Evolutionary conservation across 1,140 invertebrate genomes (phyloP), one percentile per base, ranked within the genome.

Genomic region (Sitophilus oryzae): DNA sequence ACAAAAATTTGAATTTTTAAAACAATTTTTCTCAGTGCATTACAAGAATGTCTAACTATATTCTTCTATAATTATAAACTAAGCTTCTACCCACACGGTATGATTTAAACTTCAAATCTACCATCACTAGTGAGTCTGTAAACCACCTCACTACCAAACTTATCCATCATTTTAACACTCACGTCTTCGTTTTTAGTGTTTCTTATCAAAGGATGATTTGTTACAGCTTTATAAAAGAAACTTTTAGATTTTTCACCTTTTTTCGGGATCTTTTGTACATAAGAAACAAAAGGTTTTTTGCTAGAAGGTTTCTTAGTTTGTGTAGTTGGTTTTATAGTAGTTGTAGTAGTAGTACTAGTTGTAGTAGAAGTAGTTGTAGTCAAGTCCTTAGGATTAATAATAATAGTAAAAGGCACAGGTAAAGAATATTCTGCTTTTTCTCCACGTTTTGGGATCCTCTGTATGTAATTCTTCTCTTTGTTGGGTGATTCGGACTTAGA

Each of bases 241-340:
- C 5, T 18, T 25, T 55, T 55, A 9, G 23, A 14, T 15, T 11
- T 22, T 3, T 5, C 10, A 21, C 25, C 40, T 16, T 46, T 50
- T 38, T 16, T 46, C 11, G 54, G 46, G 25, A 56, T 56, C 20
- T 56, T 56, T n/a, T 56, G 54, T 14, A 56, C 34, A 19, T 50
- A 56, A 15, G 46, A 50, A 4, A 30, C 5, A 23, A 37, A 56
- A 5, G 38, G 38, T 22, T 35, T 10, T 14, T 37, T 49, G 1
- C 18, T n/a, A 0, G 19, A 14, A 1, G 45, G 6, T 14, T 42
- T 25, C 11, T 19, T 36, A 0, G 25, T 44, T n/a, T n/a, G n/a
- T n/a, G n/a, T n/a, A 0, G 19, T 15, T 2, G 45, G 6, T 14
- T 42, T 25, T 9, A 19, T 36, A 0, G 25, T 44, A n/a, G 18